Conservation (phyloP, 2,113 vertebrate species). For the Larimichthys crocea region DNA sequence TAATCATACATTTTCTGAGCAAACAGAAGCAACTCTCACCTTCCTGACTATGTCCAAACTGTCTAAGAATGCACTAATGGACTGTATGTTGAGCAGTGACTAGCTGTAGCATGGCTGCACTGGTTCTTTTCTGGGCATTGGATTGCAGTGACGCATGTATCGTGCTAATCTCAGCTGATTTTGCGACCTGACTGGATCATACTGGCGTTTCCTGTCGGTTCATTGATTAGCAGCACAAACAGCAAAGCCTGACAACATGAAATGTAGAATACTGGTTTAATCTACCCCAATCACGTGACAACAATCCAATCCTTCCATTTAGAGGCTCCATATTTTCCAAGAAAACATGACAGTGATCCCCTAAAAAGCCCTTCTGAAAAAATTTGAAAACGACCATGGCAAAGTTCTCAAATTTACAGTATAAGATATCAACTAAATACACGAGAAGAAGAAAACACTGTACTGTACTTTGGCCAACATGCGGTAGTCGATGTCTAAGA, state of each 20-base stretch:
- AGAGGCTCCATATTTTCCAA: not conserved
- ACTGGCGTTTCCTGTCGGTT: not conserved
- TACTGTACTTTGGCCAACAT: not conserved
- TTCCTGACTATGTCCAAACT: not conserved
- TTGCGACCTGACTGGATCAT: conserved; percentile 36
- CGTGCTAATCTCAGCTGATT: conserved; percentile 53
- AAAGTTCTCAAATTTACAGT: not conserved
- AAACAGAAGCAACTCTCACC: not conserved
- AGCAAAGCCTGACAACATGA: not conserved
- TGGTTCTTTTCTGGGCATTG: conserved; percentile 37
- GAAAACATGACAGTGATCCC: not conserved
- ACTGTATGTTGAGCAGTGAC: not conserved
- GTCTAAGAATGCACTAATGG: not conserved
- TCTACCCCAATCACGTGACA: not conserved
- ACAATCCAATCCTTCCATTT: not conserved
- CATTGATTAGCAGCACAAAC: conserved; percentile 16
- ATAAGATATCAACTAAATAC: not conserved
- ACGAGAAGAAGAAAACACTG: not conserved
- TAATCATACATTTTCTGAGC: not conserved
- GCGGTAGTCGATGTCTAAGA: not conserved
- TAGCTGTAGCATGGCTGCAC: not conserved
- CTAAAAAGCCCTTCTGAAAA: not conserved
- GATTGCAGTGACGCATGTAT: conserved; percentile 34
- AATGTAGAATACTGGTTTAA: not conserved
- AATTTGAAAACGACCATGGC: not conserved